Evolutionary conservation across 2,888 invertebrate species (phyloP).

Genomic region (Orthosia gracilis): DNA sequence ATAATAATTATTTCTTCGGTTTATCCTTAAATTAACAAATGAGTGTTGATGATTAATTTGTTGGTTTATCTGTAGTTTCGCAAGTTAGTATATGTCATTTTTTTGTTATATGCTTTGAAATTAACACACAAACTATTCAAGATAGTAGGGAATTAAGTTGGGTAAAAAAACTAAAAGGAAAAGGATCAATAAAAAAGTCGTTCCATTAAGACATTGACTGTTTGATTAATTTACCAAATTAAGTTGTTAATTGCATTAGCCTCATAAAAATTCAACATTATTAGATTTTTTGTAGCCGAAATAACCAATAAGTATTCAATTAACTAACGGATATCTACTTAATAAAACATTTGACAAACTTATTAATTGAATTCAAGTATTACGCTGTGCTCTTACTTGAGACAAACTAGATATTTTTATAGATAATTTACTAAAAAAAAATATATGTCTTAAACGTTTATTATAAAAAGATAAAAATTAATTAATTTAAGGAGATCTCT

Average conservation of each 20-base stretch:
- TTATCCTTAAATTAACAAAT: conserved; percentile 48
- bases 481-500: too few species aligned
- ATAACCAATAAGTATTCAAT: conserved; percentile 20
- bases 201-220: background rate
- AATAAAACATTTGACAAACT: conserved; percentile 9
- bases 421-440: too few species aligned
- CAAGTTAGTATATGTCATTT: background rate
- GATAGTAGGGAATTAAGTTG: background rate
- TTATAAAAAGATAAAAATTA: too few species aligned
- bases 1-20: conserved; percentile 46
- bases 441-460: too few species aligned
- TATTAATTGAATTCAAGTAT: conserved; percentile 27
- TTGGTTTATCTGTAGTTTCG: conserved; percentile 7
- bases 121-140: background rate
- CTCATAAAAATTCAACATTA: background rate
- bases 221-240: conserved; percentile 15
- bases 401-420: too few species aligned
- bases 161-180: background rate
- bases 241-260: conserved; percentile 13
- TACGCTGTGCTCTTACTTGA: background rate
- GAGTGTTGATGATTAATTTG: conserved; percentile 27
- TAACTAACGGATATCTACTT: conserved; percentile 14
- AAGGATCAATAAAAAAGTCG: background rate
- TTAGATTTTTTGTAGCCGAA: background rate
- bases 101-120: background rate